phyloP scores from a whole-genome alignment of 2,113 vertebrate genomes.

The Proteles cristata region DNA sequence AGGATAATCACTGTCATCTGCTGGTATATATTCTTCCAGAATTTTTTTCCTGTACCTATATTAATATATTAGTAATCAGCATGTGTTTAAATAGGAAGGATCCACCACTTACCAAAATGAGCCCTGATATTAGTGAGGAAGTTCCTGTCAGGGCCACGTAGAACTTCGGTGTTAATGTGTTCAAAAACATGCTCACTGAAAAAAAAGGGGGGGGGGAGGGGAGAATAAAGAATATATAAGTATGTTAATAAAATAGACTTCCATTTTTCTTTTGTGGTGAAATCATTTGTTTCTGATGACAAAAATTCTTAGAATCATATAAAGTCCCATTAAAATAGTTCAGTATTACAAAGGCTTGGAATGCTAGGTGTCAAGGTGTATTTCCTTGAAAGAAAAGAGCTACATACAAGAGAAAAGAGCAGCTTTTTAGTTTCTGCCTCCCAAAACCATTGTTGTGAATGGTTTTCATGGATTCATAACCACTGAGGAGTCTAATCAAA shows the following conservation, averaged over 20 bases:
- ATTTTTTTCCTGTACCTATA: neutral
- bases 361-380: neutral
- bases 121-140: conserved; percentile 98
- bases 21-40: neutral
- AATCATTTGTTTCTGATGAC: conserved; percentile 36
- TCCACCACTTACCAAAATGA: conserved; percentile 96
- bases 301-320: conserved; percentile 29
- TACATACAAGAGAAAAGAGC: neutral
- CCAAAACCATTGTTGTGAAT: neutral
- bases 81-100: conserved; percentile 58
- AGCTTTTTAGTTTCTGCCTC: neutral
- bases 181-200: conserved; percentile 99
- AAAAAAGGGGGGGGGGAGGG: conserved; percentile 76
- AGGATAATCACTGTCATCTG: neutral
- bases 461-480: neutral
- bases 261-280: neutral
- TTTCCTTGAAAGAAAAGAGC: neutral
- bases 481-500: neutral
- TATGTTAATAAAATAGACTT: conserved; percentile 76
- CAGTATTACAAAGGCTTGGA: neutral
- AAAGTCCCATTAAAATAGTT: conserved; percentile 10
- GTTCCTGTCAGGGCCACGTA: conserved; percentile 99
- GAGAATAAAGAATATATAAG: conserved; percentile 73
- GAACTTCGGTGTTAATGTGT: conserved; percentile 99
- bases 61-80: neutral